Conservation (phyloP, 2,888 invertebrate species). For the Caradrina clavipalpis region DNA sequence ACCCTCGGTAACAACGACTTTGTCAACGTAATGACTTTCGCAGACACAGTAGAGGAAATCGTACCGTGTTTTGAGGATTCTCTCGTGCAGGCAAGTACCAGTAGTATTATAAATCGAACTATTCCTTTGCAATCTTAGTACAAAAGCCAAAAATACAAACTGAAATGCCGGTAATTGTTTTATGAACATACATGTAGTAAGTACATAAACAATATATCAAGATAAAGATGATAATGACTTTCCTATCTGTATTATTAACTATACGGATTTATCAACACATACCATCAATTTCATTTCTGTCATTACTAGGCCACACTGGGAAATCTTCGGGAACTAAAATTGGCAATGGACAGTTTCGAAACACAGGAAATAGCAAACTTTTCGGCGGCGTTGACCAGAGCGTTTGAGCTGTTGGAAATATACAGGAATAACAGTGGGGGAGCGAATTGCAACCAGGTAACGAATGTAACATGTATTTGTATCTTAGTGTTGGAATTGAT, state of each 20-base stretch:
- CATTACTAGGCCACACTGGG: slow-evolving; percentile 94
- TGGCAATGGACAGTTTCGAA: slow-evolving; percentile 94
- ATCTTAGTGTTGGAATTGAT: not conserved
- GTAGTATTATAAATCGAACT: not conserved
- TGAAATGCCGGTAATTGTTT: not conserved
- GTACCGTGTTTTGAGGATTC: slow-evolving; percentile 97
- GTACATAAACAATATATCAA: slow-evolving; percentile 24
- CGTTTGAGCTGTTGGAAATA: slow-evolving; percentile 96
- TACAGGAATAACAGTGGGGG: slow-evolving; percentile 92
- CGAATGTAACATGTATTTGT: no score
- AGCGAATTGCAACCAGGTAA: slow-evolving; percentile 91
- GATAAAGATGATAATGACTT: slow-evolving; percentile 30
- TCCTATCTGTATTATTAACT: slow-evolving; percentile 27
- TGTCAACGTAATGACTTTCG: slow-evolving; percentile 98
- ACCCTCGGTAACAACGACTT: slow-evolving; percentile 99
- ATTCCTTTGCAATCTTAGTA: not conserved
- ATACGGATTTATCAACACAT: slow-evolving; percentile 5
- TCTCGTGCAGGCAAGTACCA: slow-evolving; percentile 94
- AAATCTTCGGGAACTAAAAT: slow-evolving; percentile 95
- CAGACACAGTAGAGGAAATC: slow-evolving; percentile 94
- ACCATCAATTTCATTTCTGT: slow-evolving; percentile 23
- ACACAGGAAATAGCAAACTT: slow-evolving; percentile 98
- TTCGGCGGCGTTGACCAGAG: slow-evolving; percentile 96
- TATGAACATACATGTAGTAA: slow-evolving; percentile 14
- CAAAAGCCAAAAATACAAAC: not conserved